A percentile compares a stretch with the other conserved stretches of the same genome.
These are phyloP conservation scores for Brachionus rubens DNA, from an alignment of 1,140 invertebrate genomes.

Conservation along the genomic window DNA sequence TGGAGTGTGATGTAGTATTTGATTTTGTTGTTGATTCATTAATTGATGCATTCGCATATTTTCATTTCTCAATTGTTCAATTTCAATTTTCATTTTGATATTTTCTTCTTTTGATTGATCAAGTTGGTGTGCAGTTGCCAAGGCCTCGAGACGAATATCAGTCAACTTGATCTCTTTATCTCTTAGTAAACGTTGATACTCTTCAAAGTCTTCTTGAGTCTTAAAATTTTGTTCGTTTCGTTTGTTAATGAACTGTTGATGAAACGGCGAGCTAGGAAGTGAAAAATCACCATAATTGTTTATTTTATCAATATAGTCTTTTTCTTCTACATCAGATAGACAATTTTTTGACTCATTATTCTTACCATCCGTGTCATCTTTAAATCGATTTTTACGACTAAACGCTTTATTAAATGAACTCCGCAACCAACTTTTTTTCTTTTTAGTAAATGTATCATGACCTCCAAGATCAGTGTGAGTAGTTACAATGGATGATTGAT, in stretches of 20 bases:
- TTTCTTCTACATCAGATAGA: constrained; percentile 67
- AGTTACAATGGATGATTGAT: not conserved
- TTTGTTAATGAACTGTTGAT: not conserved
- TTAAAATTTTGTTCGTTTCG: not conserved
- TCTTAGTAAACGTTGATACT: constrained; percentile 82
- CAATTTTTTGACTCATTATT: not conserved
- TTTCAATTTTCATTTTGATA: constrained; percentile 80
- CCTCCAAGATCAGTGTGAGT: not conserved
- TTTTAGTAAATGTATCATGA: constrained; percentile 26
- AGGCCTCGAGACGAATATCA: constrained; percentile 87
- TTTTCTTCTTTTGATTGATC: constrained; percentile 92
- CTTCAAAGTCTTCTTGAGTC: constrained; percentile 67
- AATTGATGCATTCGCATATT: constrained; percentile 38
- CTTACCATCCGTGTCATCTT: constrained; percentile 61
- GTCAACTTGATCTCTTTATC: constrained; percentile 94
- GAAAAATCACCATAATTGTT: constrained; percentile 56
- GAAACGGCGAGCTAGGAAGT: constrained; percentile 60
- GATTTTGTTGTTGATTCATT: not conserved
- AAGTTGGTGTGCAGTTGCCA: constrained; percentile 90
- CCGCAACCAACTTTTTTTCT: constrained; percentile 65
- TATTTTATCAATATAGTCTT: constrained; percentile 32
- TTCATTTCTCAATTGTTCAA: constrained; percentile 25
- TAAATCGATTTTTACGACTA: constrained; percentile 63
- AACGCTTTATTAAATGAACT: constrained; percentile 98
- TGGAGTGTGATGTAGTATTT: constrained; percentile 3